Conservation (phyloP, 2,888 invertebrate species). For the Caenorhabditis zanzibari region DNA sequence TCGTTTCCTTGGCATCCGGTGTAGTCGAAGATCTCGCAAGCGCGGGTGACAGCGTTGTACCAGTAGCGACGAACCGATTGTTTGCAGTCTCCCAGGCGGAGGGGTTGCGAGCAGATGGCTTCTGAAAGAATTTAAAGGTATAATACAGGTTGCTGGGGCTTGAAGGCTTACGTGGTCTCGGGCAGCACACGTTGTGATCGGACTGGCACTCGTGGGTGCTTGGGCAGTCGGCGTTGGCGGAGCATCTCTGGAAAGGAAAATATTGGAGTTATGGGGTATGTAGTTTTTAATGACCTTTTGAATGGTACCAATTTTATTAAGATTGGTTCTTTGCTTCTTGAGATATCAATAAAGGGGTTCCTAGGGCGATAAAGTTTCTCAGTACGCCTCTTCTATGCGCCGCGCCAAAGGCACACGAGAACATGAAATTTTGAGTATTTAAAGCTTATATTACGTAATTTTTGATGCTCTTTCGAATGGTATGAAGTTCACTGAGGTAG, state of each 20-base stretch:
- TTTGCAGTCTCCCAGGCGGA: slow-evolving; percentile 83
- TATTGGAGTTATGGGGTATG: background rate
- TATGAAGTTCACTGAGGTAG: too few species aligned
- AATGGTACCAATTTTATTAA: too few species aligned
- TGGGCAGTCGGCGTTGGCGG: slow-evolving; percentile 81
- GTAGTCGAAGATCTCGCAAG: slow-evolving; percentile 83
- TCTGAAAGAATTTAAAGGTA: slow-evolving; percentile 71
- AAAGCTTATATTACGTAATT: too few species aligned
- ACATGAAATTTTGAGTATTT: too few species aligned
- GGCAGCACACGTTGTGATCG: slow-evolving; percentile 83
- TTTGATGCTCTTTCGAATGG: too few species aligned
- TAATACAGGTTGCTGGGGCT: background rate
- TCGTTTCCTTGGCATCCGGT: slow-evolving; percentile 80
- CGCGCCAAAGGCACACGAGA: too few species aligned
- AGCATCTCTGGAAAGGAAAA: slow-evolving; percentile 74
- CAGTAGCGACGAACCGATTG: slow-evolving; percentile 81
- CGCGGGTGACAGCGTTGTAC: slow-evolving; percentile 82
- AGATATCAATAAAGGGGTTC: too few species aligned
- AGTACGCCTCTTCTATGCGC: too few species aligned
- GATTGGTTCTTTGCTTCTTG: too few species aligned
- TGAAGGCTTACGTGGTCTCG: slow-evolving; percentile 80
- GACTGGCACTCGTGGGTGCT: slow-evolving; percentile 82
- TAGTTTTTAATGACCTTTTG: too few species aligned
- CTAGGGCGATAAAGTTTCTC: too few species aligned
- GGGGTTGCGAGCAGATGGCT: slow-evolving; percentile 83